Conservation (phyloP, 2,113 vertebrate genomes). For the Zingel zingel region DNA sequence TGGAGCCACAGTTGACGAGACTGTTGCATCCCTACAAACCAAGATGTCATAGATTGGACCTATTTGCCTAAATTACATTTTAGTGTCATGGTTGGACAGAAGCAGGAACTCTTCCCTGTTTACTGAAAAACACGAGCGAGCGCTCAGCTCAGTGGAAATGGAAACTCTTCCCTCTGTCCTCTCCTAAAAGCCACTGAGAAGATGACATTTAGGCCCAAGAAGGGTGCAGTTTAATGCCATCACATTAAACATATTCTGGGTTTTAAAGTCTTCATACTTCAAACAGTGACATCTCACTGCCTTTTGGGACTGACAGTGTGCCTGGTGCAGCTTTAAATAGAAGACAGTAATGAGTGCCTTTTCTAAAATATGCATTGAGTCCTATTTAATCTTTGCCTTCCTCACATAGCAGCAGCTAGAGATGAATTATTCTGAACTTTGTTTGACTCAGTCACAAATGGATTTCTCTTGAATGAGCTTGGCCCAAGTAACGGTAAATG, state of each 20-base stretch:
- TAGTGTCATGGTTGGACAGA: neutral
- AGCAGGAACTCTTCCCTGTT: neutral
- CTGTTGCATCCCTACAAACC: neutral
- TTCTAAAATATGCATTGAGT: conserved; percentile 65
- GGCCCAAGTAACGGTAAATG: conserved; percentile 24
- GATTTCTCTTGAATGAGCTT: conserved; percentile 50
- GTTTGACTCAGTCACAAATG: conserved; percentile 56
- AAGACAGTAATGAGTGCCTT: conserved; percentile 62
- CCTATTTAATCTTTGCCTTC: conserved; percentile 61
- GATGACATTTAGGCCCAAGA: conserved; percentile 17
- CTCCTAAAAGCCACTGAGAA: neutral
- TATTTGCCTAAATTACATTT: conserved; percentile 14
- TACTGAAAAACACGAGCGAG: neutral
- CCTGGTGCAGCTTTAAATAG: conserved; percentile 67
- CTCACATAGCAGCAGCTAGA: conserved; percentile 31
- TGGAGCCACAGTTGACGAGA: neutral
- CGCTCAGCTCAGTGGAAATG: neutral
- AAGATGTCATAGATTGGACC: conserved; percentile 21
- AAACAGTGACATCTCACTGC: conserved; percentile 41
- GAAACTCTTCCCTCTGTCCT: conserved; percentile 5
- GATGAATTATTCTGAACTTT: conserved; percentile 66
- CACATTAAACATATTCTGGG: conserved; percentile 28
- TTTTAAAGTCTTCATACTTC: conserved; percentile 55
- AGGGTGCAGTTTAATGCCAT: conserved; percentile 39
- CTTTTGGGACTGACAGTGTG: conserved; percentile 53